Evolutionary conservation across 2,797 vertebrate genomes (phyloP), one percentile per base, ranked within the genome.

Genomic region (Sphenodon punctatus): DNA sequence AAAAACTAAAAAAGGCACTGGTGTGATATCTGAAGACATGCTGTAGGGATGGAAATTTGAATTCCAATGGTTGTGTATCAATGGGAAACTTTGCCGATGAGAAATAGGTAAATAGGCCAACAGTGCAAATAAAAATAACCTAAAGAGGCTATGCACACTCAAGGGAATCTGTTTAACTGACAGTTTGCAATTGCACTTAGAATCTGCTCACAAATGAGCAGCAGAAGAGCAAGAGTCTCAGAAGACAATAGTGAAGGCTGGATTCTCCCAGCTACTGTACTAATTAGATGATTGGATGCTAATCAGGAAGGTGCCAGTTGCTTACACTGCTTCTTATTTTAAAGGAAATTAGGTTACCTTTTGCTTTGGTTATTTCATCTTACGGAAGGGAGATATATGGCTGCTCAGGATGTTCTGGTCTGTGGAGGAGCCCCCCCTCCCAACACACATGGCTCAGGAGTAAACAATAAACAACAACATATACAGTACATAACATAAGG

Each of bases 101-200:
- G 70, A 80, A 91, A 68, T 22, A 8, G 34, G 53, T 65, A 72
- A 67, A 58, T 82, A 78, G 78, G 14, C 16, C n/a, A 79, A 59
- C 36, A 39, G 34, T 10, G 34, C 30, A 53, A 36, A 55, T 66
- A 55, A 51, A 7, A 51, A 12, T 46, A 42, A 58, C 23, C 77
- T 63, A 42, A 7, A 73, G 59, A 81, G 43, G 53, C 2, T 85
- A 10, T 77, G 46, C 66, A 77, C 67, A 73, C 17, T 38, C 67
- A 48, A 82, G 61, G 65, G 22, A 4, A 5, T 3, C 3, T 41
- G 43, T 20, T 7, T 34, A 25, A 7, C n/a, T n/a, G n/a, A n/a
- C n/a, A n/a, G n/a, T n/a, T n/a, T n/a, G n/a, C n/a, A n/a, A n/a
- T n/a, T 46, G 7, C 9, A 69, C 1, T 53, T 70, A 78, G 10